Evolutionary conservation across 2,797 vertebrate species (phyloP), one percentile per base, ranked within the genome.

Genomic region (Buphagus erythrorhynchus): DNA sequence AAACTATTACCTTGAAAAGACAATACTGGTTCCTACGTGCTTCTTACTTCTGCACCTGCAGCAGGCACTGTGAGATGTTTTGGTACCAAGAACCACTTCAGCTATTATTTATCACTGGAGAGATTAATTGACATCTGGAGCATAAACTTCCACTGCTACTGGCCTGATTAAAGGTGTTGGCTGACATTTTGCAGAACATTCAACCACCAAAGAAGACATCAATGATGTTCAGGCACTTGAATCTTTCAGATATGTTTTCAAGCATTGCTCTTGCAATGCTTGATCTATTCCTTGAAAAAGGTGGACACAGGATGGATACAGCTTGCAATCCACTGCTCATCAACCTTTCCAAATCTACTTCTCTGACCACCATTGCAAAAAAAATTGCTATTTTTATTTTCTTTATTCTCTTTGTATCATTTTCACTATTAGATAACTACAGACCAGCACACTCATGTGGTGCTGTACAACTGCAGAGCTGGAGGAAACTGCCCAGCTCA

Each of bases 1-100:
- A 80, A 96, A 95, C 75, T 57, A 72, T 90, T 67, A 88, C 83
- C 86, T 72, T 80, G 46, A 55, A 76, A 79, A 86, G 45, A 62
- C 42, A 22, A 63, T 54, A 40, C 72, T 59, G 15, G 15, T 65
- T 59, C 78, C 48, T 48, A 45, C 1, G 13, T 28, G 4, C 48
- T 61, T 75, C 67, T 86, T 51, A 75, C n/a, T 92, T 49, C 77
- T 78, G 58, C 29, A 86, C 65, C 79, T 76, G 62, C 81, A 87
- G 87, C 67, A 85, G 52, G 54, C 52, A 72, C 49, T 4, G 0
- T 13, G 36, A 85, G 28, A n/a, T 51, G 29, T 45, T 80, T 82
- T 62, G 58, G 51, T 40, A 71, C 35, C 62, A 84, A 82, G 59
- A 75, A 78, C 19, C 42, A 61, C 31, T 84, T 82, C 77, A 89